Base-by-base conservation (phyloP, 2,797 vertebrate species). In the Melanogrammus aeglefinus region DNA sequence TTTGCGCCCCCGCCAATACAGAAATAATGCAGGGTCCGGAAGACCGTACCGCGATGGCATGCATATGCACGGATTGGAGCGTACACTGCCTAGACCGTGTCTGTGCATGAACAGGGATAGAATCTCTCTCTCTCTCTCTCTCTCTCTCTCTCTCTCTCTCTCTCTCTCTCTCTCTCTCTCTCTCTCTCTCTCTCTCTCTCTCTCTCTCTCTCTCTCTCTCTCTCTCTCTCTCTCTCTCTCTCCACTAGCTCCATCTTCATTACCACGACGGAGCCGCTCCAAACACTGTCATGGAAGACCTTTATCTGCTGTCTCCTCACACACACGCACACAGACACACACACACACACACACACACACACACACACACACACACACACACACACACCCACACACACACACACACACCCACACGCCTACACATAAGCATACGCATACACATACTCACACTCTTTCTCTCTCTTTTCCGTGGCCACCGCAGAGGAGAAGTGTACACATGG, bases 1-100 rank as follows among this genome's bases (percentile, higher is more conserved):
- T n/a, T 78, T 51, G 41, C 63, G 74, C 78, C 21, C 16, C 72
- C 77, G 71, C 69, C 76, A 70, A 71, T 39, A 74, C 79, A 8
- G 75, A 83, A 76, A 74, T 75, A 69, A 71, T 6, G 66, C 66
- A 1, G 69, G 12, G 77, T 69, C 36, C 14, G 21, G 14, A 5
- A n/a, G 77, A 84, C 85, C 57, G 47, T 6, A 79, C 82, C 81
- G 72, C 47, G 63, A 69, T 12, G n/a, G 57, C 21, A 1, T 24
- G 57, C n/a, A 6, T 69, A 27, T 69, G 63, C n/a, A 24, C 57
- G 3, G 63, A 69, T 69, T 69, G n/a, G 24, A 69, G 63, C 63
- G 2, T 3, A 27, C 63, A 16, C 63, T 69, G 63, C n/a, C 63
- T 63, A 57, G 16, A 57, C 6, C 18, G 6, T 18, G 14, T 14